These are phyloP conservation scores for Euwallacea similis DNA, from an alignment of 1,140 invertebrate species.

Conservation along the genomic window DNA sequence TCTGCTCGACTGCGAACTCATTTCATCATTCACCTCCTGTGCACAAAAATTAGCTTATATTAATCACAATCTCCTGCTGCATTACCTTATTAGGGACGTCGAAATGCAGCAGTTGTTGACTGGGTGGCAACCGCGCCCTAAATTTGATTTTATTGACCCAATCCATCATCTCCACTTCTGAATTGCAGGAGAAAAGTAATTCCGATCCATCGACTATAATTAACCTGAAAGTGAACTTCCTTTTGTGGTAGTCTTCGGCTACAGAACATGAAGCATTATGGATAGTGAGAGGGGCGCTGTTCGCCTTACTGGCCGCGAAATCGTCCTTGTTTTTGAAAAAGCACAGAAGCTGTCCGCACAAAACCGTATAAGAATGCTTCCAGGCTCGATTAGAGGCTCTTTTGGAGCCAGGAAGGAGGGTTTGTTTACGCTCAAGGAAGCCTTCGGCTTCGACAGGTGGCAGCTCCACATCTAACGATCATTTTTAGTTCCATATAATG, in stretches of 20 bases:
- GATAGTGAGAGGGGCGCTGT: slow-evolving; percentile 87
- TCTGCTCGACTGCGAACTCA: slow-evolving; percentile 53
- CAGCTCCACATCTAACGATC: slow-evolving; percentile 61
- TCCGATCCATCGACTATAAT: slow-evolving; percentile 88
- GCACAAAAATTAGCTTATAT: slow-evolving; percentile 14
- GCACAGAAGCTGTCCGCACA: slow-evolving; percentile 94
- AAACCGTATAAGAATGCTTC: slow-evolving; percentile 93
- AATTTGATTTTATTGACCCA: slow-evolving; percentile 95
- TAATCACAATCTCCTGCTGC: background rate
- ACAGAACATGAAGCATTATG: slow-evolving; percentile 81
- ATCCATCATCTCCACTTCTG: slow-evolving; percentile 77
- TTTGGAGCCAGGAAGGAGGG: slow-evolving; percentile 89
- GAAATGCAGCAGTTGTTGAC: slow-evolving; percentile 83
- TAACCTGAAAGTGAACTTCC: slow-evolving; percentile 91
- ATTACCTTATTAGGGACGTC: slow-evolving; percentile 54
- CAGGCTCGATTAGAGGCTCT: slow-evolving; percentile 92
- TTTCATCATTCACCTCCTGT: slow-evolving; percentile 50
- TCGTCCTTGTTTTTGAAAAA: slow-evolving; percentile 97
- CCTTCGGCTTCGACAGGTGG: slow-evolving; percentile 92
- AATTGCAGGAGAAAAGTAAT: slow-evolving; percentile 83
- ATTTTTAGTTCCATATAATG: background rate
- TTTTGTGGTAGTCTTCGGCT: slow-evolving; percentile 93
- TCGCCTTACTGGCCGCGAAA: slow-evolving; percentile 84
- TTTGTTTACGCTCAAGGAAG: slow-evolving; percentile 91
- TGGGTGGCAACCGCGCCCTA: slow-evolving; percentile 88